phyloP scores from a whole-genome alignment of 1,140 invertebrate species.

The Matsumurasca onukii region DNA sequence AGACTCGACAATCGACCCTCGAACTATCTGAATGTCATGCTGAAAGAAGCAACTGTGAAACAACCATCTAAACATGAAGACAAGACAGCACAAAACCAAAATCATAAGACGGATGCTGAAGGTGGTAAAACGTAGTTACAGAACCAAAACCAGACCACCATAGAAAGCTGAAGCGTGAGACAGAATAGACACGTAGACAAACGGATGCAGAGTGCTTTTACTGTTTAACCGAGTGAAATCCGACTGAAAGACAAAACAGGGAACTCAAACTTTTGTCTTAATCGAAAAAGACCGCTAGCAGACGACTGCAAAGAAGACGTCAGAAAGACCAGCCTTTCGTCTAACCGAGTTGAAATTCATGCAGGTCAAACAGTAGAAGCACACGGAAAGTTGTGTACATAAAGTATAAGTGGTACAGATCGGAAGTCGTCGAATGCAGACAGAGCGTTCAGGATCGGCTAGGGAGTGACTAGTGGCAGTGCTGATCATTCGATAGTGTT shows the following conservation, averaged over 20 bases:
- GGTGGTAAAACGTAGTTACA: slow-evolving; percentile 23
- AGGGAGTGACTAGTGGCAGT: too few relatives aligned
- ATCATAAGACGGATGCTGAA: slow-evolving; percentile 13
- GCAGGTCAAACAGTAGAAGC: slow-evolving; percentile 21
- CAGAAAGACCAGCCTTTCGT: too few relatives aligned
- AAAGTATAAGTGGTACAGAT: too few relatives aligned
- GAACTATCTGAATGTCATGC: too few relatives aligned
- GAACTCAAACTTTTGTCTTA: too few relatives aligned
- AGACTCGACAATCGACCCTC: too few relatives aligned
- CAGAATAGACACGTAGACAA: slow-evolving; percentile 5
- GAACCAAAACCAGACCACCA: background rate
- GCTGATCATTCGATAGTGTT: too few relatives aligned
- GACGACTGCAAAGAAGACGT: too few relatives aligned
- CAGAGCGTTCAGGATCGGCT: slow-evolving; percentile 1
- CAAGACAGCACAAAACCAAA: background rate
- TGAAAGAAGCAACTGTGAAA: too few relatives aligned
- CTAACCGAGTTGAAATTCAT: too few relatives aligned
- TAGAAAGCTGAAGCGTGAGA: slow-evolving; percentile 20
- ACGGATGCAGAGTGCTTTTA: slow-evolving; percentile 19
- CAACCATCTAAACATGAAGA: background rate
- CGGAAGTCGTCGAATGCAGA: background rate
- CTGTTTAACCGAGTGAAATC: slow-evolving; percentile 4
- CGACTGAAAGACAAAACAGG: too few relatives aligned
- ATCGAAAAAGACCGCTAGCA: too few relatives aligned
- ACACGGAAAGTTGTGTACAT: background rate